Evolutionary conservation across 2,888 invertebrate genomes (phyloP).

Genomic region (Spialia ferax): DNA sequence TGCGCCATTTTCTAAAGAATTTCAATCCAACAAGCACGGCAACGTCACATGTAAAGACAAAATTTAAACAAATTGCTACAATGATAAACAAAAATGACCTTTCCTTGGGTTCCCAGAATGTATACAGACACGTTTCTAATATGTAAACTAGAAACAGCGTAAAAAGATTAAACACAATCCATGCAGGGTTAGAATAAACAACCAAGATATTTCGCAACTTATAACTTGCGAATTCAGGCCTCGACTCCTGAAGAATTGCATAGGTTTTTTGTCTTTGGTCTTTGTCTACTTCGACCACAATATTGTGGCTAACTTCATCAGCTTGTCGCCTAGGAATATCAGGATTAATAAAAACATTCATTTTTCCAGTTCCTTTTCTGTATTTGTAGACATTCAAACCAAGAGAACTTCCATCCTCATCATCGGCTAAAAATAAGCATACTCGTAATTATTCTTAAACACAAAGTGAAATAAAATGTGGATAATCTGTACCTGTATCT

Average conservation of each 20-base stretch:
- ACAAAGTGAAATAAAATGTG: too few relatives aligned
- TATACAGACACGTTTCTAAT: slow-evolving; percentile 72
- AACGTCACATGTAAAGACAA: slow-evolving; percentile 71
- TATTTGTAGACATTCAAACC: slow-evolving; percentile 68
- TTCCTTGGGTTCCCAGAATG: slow-evolving; percentile 60
- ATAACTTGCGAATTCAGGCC: slow-evolving; percentile 68
- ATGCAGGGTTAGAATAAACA: slow-evolving; percentile 70
- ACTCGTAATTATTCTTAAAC: too few relatives aligned
- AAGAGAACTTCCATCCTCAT: slow-evolving; percentile 48
- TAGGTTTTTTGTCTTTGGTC: slow-evolving; percentile 66
- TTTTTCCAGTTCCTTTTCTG: slow-evolving; percentile 57
- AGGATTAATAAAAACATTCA: slow-evolving; percentile 54
- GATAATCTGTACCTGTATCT: too few relatives aligned
- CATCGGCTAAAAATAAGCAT: slow-evolving; percentile 43
- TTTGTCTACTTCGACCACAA: slow-evolving; percentile 57
- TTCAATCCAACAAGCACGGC: slow-evolving; percentile 70
- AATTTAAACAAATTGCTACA: slow-evolving; percentile 64
- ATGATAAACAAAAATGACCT: slow-evolving; percentile 65
- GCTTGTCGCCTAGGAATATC: slow-evolving; percentile 43
- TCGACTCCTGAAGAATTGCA: slow-evolving; percentile 72
- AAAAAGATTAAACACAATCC: slow-evolving; percentile 71
- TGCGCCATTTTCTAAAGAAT: slow-evolving; percentile 75
- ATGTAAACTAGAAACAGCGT: slow-evolving; percentile 69
- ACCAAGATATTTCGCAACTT: slow-evolving; percentile 68
- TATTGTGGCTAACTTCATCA: slow-evolving; percentile 48